These are phyloP conservation scores for Ophioninae sp. DNA, from an alignment of 2,888 invertebrate genomes.

Conservation along the genomic window DNA sequence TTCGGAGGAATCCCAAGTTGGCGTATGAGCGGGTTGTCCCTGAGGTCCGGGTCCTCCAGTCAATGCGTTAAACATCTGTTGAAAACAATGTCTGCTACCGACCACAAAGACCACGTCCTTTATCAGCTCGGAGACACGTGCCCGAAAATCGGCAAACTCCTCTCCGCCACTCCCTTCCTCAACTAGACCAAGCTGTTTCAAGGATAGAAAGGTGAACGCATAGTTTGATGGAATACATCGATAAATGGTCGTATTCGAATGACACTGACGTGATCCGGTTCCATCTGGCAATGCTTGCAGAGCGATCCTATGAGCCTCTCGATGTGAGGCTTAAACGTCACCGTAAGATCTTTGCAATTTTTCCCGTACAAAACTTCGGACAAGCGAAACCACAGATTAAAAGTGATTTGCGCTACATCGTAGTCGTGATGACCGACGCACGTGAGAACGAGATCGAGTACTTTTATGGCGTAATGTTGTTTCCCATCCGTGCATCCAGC, in stretches of 20 bases:
- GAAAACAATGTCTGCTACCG: conserved; percentile 94
- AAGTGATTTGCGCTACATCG: conserved; percentile 94
- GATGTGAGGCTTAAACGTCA: conserved; percentile 93
- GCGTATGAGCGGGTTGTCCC: conserved; percentile 82
- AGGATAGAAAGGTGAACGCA: neutral
- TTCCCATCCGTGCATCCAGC: conserved; percentile 83
- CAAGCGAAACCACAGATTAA: conserved; percentile 97
- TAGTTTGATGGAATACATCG: neutral
- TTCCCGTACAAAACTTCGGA: conserved; percentile 96
- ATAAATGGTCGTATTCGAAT: neutral
- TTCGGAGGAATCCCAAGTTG: conserved; percentile 96
- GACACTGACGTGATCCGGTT: conserved; percentile 91
- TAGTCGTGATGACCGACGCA: conserved; percentile 99
- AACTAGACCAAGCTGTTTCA: conserved; percentile 75
- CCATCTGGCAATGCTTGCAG: conserved; percentile 97
- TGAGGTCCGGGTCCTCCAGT: conserved; percentile 73
- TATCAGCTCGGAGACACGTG: conserved; percentile 94
- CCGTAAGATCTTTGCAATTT: conserved; percentile 90
- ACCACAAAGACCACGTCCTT: conserved; percentile 98
- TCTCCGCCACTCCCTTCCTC: conserved; percentile 82
- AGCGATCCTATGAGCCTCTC: conserved; percentile 94
- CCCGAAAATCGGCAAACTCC: conserved; percentile 91
- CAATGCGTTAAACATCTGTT: conserved; percentile 93
- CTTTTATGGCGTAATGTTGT: conserved; percentile 90
- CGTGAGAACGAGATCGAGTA: conserved; percentile 93